Base-by-base conservation (phyloP, 2,888 invertebrate genomes). In the Apamea sordens region DNA sequence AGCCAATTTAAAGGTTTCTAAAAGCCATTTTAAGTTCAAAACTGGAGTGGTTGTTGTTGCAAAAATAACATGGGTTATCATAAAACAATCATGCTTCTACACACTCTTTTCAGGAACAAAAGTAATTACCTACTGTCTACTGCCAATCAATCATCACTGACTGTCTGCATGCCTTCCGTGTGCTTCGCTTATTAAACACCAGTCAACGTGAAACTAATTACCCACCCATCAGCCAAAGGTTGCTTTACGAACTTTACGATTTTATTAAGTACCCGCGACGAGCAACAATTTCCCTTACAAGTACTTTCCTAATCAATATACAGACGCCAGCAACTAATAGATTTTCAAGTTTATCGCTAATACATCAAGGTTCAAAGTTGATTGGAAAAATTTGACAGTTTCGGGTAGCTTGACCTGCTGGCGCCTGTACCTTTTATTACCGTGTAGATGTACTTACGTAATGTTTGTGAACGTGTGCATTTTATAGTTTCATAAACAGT, bases 121-220 rank as follows among this genome's bases (percentile, higher is more conserved):
- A 73, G 18, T 72, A 77, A 76, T 75, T 67, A 87, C 36, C 18
- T 56, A 10, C 44, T 71, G 68, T 18, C 82, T 74, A 28, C 53
- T 74, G 67, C 18, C 79, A 77, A 81, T 78, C 77, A 81, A 81
- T 80, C 77, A 88, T 76, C 70, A 73, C 83, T 69, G 75, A 77
- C 76, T 75, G 70, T 53, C 32, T 32, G n/a, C 13, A 65, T 13
- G 70, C 74, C 65, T 74, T 87, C 82, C 87, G 88, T 87, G 88
- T 76, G 70, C 65, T 81, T 61, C 80, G 78, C 77, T 83, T 81
- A 86, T 77, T 86, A 85, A 79, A 80, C 76, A 82, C 80, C 88
- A 88, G 80, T 83, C 86, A 82, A 84, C 68, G 73, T 86, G 86
- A 71, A 85, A 77, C 80, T 90, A 91, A 92, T 92, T 90, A 89